Base-by-base conservation (phyloP, 2,888 invertebrate genomes). In the Trissolcus japonicus region DNA sequence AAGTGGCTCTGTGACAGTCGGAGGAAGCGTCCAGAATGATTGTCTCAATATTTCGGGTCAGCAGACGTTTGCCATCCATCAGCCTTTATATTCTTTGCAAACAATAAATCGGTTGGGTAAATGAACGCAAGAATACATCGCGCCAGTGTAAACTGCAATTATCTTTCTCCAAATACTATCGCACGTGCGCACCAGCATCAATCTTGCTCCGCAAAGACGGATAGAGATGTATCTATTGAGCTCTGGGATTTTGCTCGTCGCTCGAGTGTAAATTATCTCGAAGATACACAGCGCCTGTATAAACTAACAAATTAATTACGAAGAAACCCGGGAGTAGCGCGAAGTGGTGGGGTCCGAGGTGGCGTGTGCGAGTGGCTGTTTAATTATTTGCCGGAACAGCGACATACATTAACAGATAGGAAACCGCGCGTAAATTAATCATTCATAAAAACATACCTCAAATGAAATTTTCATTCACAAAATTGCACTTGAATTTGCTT, bases 221-320 rank as follows among this genome's bases (percentile, higher is more conserved):
- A 76, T 76, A 76, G 71, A 76, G 76, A 72, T 67, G 72, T 72
- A 76, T 72, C 72, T 54, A 76, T 76, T 72, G 76, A 72, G 76
- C 66, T 57, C 67, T 41, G 76, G 67, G 72, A 76, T 76, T 76
- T 71, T 53, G 46, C 59, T 54, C 71, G 76, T 67, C 62, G 62
- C 72, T 76, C 54, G 71, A 67, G 67, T 76, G 71, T 72, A 76
- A 76, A 76, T 72, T 76, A 76, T 69, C 69, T 56, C 61, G 65
- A 65, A 69, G 65, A 76, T 67, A 76, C 69, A 65, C 61, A 66
- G 60, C 66, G 35, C 63, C 57, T 67, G 59, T 62, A 65, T 66
- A 67, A 71, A 72, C 72, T 72, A 76, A 76, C 76, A 76, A 76
- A 72, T 72, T 76, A 76, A 76, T 76, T 76, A 71, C 66, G 71